Base-by-base conservation (phyloP, 2,113 vertebrate genomes). In the Chrysemys picta region DNA sequence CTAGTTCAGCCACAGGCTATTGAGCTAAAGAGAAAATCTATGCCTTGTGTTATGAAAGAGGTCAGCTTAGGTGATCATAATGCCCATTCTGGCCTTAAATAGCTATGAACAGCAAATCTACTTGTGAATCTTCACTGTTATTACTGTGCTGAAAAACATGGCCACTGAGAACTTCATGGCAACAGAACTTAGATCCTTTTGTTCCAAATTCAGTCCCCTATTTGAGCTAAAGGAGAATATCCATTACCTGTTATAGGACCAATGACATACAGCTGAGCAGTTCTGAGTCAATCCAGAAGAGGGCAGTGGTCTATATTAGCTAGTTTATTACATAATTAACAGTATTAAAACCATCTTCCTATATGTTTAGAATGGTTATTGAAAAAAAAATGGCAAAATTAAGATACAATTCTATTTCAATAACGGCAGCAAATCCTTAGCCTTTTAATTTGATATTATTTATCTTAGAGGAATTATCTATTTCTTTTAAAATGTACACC, bases 231-330 rank as follows among this genome's bases (percentile, higher is more conserved):
- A 0, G 1, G 42, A 56, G 42, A 31, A 16, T 65, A 13, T 49
- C 56, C 59, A n/a, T 50, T 76, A 91, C 65, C 19, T 92, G 50
- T 52, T 82, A 87, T 0, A 0, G 29, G 22, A 82, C 4, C 8
- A 22, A 22, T 75, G 35, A 69, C 0, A 0, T 1, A 2, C 8
- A 80, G 31, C 0, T 75, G 1, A 89, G 19, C 0, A 0, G 85
- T 91, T 85, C 83, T 79, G 42, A 85, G 25, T n/a, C 59, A 87
- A 69, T 22, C 4, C 8, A 42, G 24, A 0, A 5, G 2, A 13
- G 3, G 2, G 87, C 83, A 92, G 11, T 38, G 38, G 38, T 75
- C n/a, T 38, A 24, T 38, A 75, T 42, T 75, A 76, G 52, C 11
- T 0, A 59, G n/a, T 22, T 6, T 62, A 50, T 8, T 21, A 52